These are phyloP conservation scores for Drosophila melanica DNA, from an alignment of 1,140 invertebrate species.

Conservation along the genomic window DNA sequence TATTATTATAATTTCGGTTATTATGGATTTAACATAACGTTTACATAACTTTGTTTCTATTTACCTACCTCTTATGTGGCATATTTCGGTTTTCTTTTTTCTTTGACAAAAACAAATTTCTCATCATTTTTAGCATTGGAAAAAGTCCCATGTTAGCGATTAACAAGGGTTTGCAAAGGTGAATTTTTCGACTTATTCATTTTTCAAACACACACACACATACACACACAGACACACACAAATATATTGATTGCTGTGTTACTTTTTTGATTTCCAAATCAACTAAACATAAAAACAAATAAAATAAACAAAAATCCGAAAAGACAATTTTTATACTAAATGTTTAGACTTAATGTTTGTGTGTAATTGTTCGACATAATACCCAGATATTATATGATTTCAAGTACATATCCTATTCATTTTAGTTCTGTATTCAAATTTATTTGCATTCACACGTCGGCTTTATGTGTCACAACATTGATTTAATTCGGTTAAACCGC, in stretches of 20 bases:
- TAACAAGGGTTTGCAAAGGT: slow-evolving; percentile 95
- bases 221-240: slow-evolving; percentile 28
- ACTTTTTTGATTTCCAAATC: slow-evolving; percentile 13
- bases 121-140: slow-evolving; percentile 84
- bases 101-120: slow-evolving; percentile 44
- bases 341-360: slow-evolving; percentile 61
- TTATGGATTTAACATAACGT: slow-evolving; percentile 44
- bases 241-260: slow-evolving; percentile 47
- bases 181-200: slow-evolving; percentile 83
- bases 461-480: slow-evolving; percentile 8
- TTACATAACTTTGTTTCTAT: slow-evolving; percentile 54
- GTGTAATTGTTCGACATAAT: slow-evolving; percentile 47
- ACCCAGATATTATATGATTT: slow-evolving; percentile 6
- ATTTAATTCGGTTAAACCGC: slow-evolving; percentile 20
- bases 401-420: background rate
- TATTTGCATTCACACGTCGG: slow-evolving; percentile 9
- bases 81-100: slow-evolving; percentile 68
- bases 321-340: slow-evolving; percentile 35
- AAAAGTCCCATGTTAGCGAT: slow-evolving; percentile 92
- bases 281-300: slow-evolving; percentile 10
- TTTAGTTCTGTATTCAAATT: background rate
- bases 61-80: slow-evolving; percentile 55
- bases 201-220: slow-evolving; percentile 43
- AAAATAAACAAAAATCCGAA: slow-evolving; percentile 14
- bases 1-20: slow-evolving; percentile 28